Evolutionary conservation across 2,113 vertebrate genomes (phyloP).

Genomic region (Hippolais icterina): DNA sequence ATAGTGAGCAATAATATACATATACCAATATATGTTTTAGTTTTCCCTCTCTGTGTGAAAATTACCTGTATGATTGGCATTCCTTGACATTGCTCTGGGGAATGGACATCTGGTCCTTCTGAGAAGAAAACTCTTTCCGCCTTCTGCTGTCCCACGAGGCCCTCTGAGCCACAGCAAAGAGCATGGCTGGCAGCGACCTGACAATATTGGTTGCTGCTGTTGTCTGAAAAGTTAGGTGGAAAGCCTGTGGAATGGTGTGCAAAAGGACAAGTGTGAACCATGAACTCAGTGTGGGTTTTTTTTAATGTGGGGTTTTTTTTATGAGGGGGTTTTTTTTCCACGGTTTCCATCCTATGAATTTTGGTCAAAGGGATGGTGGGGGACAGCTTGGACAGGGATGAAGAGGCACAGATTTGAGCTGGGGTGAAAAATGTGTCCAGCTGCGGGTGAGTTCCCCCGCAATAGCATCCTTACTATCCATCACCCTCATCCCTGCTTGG

Average conservation of each 20-base stretch:
- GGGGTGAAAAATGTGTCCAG: too few relatives aligned
- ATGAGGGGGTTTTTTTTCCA: background rate
- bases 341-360: too few relatives aligned
- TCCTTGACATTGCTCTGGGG: background rate
- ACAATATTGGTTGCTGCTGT: background rate
- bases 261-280: background rate
- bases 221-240: background rate
- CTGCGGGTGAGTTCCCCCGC: background rate
- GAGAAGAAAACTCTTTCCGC: background rate
- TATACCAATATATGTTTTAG: rapidly evolving
- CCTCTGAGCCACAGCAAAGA: background rate
- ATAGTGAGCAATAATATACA: background rate
- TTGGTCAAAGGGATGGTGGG: background rate
- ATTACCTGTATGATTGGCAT: background rate
- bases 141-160: background rate
- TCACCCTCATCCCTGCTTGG: rapidly evolving
- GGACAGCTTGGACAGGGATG: background rate
- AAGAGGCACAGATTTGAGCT: background rate
- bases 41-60: background rate
- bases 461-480: background rate
- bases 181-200: background rate
- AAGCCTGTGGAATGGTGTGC: background rate
- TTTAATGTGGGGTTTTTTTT: background rate
- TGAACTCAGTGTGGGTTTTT: background rate
- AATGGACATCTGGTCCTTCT: background rate